phyloP scores from a whole-genome alignment of 2,797 vertebrate genomes.

The Phrynocephalus forsythii region DNA sequence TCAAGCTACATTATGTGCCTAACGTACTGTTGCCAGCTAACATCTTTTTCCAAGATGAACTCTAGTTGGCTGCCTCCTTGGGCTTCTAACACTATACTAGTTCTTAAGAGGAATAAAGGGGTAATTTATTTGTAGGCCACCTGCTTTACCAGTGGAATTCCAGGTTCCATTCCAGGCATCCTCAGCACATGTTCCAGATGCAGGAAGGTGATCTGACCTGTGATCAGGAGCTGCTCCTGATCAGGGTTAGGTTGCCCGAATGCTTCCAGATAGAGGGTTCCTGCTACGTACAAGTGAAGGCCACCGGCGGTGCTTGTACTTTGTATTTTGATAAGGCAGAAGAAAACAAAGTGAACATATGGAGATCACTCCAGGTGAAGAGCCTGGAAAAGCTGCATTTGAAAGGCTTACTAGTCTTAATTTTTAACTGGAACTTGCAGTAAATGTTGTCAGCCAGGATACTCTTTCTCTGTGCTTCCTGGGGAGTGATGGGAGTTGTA shows the following conservation, averaged over 20 bases:
- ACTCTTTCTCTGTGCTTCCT: no score
- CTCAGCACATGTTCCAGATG: background rate
- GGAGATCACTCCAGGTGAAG: background rate
- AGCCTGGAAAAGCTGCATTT: background rate
- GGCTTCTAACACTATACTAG: background rate
- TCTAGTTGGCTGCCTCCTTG: conserved; percentile 22
- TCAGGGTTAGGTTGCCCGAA: background rate
- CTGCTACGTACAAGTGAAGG: background rate
- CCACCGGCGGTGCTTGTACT: no score
- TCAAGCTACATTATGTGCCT: background rate
- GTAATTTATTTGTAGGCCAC: background rate
- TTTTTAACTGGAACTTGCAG: no score
- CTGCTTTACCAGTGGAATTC: background rate
- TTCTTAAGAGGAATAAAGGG: background rate
- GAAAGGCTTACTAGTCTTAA: no score
- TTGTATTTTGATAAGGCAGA: background rate
- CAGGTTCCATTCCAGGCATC: background rate
- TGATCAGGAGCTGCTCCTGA: background rate
- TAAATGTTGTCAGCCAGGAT: no score
- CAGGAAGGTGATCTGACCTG: background rate
- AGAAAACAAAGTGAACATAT: no score
- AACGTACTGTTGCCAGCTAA: conserved; percentile 12
- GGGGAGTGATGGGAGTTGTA: no score
- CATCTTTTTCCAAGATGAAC: background rate
- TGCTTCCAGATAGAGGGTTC: background rate